phyloP scores from a whole-genome alignment of 2,113 vertebrate species.

The Peromyscus maniculatus region DNA sequence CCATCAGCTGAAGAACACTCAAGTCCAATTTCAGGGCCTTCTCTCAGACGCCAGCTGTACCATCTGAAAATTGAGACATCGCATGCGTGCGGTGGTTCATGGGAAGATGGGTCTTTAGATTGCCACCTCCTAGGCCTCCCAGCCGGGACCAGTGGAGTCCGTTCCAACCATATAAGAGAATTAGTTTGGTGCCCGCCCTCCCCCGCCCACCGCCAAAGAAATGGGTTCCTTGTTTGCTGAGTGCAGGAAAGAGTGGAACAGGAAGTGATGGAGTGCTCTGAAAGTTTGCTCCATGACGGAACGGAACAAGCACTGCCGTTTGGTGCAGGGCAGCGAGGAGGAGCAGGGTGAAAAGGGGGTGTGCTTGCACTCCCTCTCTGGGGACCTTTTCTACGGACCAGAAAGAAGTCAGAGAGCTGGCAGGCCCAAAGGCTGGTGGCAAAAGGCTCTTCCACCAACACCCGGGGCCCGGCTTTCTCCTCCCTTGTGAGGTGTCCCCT shows the following conservation, averaged over 20 bases:
- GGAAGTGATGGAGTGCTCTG: background rate
- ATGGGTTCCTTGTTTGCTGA: background rate
- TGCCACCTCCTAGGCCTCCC: background rate
- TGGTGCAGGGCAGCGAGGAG: background rate
- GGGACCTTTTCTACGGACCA: background rate
- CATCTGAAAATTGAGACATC: background rate
- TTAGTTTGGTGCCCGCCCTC: background rate
- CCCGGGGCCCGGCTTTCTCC: too few relatives aligned
- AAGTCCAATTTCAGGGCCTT: background rate
- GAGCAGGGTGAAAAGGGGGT: background rate
- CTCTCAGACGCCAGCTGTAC: background rate
- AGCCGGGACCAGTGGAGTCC: background rate
- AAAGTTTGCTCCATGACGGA: background rate
- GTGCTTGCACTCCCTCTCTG: background rate
- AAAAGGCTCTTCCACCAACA: too few relatives aligned
- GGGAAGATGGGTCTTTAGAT: background rate
- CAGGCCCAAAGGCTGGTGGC: too few relatives aligned
- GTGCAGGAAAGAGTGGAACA: background rate
- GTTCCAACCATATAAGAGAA: background rate
- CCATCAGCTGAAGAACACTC: background rate
- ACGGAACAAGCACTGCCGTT: background rate
- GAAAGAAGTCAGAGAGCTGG: background rate
- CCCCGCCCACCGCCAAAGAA: background rate
- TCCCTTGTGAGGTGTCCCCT: background rate
- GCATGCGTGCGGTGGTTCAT: rapidly evolving